A percentile compares a stretch with the other conserved stretches of the same genome.
These are phyloP conservation scores for Troides aeacus DNA, from an alignment of 2,888 invertebrate genomes.

Conservation along the genomic window DNA sequence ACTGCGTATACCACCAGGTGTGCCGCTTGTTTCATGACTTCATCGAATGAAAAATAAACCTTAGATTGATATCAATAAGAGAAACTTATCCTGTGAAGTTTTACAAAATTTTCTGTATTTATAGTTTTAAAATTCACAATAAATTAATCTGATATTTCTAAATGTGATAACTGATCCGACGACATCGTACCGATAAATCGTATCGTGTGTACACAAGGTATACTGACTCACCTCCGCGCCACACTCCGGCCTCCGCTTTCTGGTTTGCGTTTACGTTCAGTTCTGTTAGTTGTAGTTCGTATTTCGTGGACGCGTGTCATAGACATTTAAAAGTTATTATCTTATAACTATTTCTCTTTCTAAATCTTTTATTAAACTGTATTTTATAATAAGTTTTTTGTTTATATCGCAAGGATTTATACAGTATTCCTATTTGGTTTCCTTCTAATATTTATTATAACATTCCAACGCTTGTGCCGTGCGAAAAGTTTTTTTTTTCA, in stretches of 20 bases:
- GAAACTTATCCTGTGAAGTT: no score
- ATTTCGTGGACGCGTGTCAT: neutral
- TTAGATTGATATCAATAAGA: no score
- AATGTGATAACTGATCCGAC: neutral
- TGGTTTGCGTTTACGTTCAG: conserved; percentile 5
- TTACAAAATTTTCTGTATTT: no score
- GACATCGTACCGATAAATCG: neutral
- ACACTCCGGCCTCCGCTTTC: neutral
- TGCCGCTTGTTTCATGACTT: no score
- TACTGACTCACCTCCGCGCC: conserved; percentile 4
- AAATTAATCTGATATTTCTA: no score
- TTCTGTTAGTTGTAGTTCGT: conserved; percentile 17
- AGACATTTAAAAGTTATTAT: neutral
- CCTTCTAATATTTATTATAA: conserved; percentile 9
- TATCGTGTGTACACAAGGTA: neutral
- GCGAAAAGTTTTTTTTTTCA: conserved; percentile 22
- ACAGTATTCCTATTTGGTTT: neutral
- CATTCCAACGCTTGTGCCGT: conserved; percentile 9
- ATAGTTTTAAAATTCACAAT: no score
- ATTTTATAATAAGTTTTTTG: neutral
- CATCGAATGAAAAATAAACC: no score
- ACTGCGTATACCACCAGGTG: no score
- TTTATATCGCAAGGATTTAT: neutral
- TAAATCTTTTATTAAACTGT: neutral
- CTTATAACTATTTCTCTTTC: neutral